Conservation (phyloP, 2,888 invertebrate species). For the Andrena haemorrhoa region DNA sequence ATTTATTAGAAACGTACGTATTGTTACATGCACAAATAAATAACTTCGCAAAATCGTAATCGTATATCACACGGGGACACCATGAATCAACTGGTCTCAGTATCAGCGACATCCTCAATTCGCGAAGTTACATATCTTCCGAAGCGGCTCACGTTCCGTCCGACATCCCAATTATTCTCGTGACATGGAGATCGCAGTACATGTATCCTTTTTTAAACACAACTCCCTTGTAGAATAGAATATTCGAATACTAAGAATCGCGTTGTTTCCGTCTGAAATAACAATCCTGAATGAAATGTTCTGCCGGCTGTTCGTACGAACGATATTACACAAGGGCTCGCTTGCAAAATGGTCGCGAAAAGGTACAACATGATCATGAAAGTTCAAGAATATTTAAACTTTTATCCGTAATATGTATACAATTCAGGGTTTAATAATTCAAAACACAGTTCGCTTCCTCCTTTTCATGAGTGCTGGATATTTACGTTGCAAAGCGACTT, state of each 20-base stretch:
- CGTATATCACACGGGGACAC: slow-evolving; percentile 13
- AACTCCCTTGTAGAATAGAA: neutral
- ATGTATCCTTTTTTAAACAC: neutral
- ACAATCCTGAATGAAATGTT: neutral
- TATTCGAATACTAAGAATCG: neutral
- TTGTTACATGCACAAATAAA: slow-evolving; percentile 18
- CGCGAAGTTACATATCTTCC: slow-evolving; percentile 5
- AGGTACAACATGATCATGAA: too few relatives aligned
- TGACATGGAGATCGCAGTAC: neutral
- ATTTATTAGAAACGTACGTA: slow-evolving; percentile 28
- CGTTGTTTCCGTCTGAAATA: neutral
- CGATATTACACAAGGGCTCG: neutral
- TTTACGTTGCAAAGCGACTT: too few relatives aligned
- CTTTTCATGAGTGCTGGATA: too few relatives aligned
- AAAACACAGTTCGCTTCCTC: too few relatives aligned
- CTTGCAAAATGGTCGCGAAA: too few relatives aligned
- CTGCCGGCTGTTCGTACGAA: neutral
- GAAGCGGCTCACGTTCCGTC: slow-evolving; percentile 15
- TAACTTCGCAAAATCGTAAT: slow-evolving; percentile 30
- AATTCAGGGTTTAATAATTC: too few relatives aligned
- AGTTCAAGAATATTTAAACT: too few relatives aligned
- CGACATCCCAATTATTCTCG: neutral
- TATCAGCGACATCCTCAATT: slow-evolving; percentile 16
- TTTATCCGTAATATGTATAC: too few relatives aligned
- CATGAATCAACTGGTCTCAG: slow-evolving; percentile 37